A percentile compares a stretch with the other conserved stretches of the same genome.
Conservation (phyloP, 2,113 vertebrate genomes). For the Thalassarche chlororhynchos region DNA sequence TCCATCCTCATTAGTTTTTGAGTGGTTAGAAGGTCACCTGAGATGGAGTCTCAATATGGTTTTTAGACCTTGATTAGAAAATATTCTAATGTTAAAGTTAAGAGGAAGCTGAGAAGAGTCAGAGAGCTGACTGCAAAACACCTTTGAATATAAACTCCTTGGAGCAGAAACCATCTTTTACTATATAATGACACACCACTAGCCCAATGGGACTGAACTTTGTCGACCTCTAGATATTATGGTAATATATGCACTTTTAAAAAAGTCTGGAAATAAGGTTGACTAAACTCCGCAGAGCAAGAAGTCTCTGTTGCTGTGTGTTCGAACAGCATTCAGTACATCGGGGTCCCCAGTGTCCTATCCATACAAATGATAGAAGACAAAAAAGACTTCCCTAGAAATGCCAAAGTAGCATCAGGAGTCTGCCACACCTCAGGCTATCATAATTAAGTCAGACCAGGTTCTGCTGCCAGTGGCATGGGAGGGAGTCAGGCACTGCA, state of each 20-base stretch:
- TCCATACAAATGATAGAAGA: not conserved
- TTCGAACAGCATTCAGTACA: not conserved
- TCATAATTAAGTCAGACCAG: not conserved
- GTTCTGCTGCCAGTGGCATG: not conserved
- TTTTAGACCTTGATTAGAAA: conserved; percentile 15
- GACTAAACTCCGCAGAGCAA: not conserved
- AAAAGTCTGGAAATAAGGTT: not conserved
- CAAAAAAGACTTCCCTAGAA: conserved; percentile 7
- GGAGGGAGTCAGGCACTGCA: not conserved
- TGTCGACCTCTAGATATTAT: not conserved
- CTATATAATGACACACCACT: not conserved
- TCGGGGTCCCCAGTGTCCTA: not conserved
- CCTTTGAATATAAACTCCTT: not conserved
- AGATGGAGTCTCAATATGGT: not conserved
- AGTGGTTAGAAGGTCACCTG: conserved; percentile 17
- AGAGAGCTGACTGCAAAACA: not conserved
- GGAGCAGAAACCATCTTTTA: not conserved
- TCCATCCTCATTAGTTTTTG: conserved; percentile 27
- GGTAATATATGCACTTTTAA: not conserved
- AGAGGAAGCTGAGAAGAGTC: not conserved
- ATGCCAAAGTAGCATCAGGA: not conserved
- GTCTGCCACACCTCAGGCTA: not conserved
- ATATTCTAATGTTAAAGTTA: not conserved
- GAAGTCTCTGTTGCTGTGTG: not conserved
- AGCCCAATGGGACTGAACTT: not conserved